These are phyloP conservation scores for Lepisosteus osseus DNA, from an alignment of 2,113 vertebrate genomes.

Conservation along the genomic window DNA sequence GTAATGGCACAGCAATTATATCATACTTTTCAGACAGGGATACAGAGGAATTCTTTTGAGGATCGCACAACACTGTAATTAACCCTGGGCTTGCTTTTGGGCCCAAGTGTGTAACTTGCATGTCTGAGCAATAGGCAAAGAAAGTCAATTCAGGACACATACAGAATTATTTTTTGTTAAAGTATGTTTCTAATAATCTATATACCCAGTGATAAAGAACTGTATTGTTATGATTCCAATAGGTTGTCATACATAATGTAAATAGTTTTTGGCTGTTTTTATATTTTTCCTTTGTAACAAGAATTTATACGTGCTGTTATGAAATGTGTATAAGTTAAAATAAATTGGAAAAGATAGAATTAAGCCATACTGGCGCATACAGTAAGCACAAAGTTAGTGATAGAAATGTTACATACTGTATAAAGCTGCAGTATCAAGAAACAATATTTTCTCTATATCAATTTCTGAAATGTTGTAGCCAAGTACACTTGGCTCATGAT, in stretches of 20 bases:
- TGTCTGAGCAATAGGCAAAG: background rate
- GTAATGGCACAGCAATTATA: constrained; percentile 9
- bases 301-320: too few species aligned
- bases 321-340: too few species aligned
- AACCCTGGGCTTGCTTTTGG: background rate
- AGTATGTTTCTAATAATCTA: background rate
- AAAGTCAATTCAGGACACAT: background rate
- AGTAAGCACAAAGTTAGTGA: too few species aligned
- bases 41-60: background rate
- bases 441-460: too few species aligned
- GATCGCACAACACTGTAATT: background rate
- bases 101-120: too few species aligned
- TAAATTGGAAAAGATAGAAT: too few species aligned
- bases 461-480: too few species aligned
- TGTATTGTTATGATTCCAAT: background rate
- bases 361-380: too few species aligned
- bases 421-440: too few species aligned
- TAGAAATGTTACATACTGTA: too few species aligned
- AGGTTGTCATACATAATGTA: background rate
- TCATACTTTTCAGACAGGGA: background rate
- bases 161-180: background rate
- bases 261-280: background rate
- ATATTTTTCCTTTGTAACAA: too few species aligned
- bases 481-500: too few species aligned
- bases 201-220: background rate